These are phyloP conservation scores for Antheraea assamensis DNA, from an alignment of 2,888 invertebrate genomes.

Conservation along the genomic window DNA sequence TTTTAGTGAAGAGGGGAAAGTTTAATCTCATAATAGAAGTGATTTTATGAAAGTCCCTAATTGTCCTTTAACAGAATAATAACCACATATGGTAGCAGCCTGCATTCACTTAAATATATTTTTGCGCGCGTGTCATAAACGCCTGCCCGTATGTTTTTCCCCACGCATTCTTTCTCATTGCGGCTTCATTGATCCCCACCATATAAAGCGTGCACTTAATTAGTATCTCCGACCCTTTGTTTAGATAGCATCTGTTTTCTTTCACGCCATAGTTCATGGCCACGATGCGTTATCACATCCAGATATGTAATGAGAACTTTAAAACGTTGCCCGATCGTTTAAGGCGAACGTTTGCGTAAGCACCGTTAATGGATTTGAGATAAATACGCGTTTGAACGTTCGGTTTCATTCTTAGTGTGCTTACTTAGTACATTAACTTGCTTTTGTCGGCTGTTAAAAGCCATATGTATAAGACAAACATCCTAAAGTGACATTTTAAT, in stretches of 20 bases:
- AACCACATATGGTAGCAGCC: background rate
- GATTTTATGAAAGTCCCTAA: background rate
- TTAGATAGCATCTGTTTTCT: slow-evolving; percentile 46
- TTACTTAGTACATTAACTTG: slow-evolving; percentile 3
- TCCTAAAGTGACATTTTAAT: too few species aligned
- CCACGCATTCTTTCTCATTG: slow-evolving; percentile 27
- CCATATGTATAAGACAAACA: background rate
- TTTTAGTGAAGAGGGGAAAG: background rate
- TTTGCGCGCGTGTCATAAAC: slow-evolving; percentile 4
- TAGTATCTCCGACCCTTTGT: slow-evolving; percentile 46
- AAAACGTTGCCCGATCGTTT: slow-evolving; percentile 1
- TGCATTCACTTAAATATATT: background rate
- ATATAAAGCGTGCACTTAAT: slow-evolving; percentile 45
- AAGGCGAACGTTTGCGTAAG: slow-evolving; percentile 16
- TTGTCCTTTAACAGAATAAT: background rate
- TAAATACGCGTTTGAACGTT: slow-evolving; percentile 25
- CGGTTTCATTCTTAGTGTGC: slow-evolving; percentile 2
- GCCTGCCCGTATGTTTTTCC: slow-evolving; percentile 31
- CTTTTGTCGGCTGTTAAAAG: background rate
- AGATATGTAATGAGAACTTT: slow-evolving; percentile 19
- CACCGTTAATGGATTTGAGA: slow-evolving; percentile 30
- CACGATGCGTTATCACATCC: slow-evolving; percentile 23
- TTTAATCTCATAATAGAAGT: background rate
- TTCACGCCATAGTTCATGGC: slow-evolving; percentile 37
- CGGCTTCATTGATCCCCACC: slow-evolving; percentile 44